phyloP scores from a whole-genome alignment of 2,113 vertebrate genomes.

The Myodes glareolus region DNA sequence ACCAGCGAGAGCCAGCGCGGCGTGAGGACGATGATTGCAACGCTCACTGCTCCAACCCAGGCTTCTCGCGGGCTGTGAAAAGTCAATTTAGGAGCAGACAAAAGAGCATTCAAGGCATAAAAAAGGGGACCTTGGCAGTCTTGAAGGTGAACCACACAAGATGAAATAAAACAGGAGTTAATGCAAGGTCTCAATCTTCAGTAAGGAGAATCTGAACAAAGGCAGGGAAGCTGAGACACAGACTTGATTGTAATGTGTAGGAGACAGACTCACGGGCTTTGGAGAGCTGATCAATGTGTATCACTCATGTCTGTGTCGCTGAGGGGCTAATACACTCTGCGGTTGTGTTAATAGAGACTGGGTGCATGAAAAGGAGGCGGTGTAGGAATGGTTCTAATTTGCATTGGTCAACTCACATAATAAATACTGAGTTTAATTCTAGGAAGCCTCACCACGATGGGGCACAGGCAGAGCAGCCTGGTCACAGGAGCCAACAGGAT shows the following conservation, averaged over 20 bases:
- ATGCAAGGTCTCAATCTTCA: slow-evolving; percentile 35
- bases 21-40: neutral
- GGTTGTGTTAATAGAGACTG: neutral
- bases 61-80: slow-evolving; percentile 49
- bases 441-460: neutral
- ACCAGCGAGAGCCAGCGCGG: neutral
- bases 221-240: neutral
- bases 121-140: slow-evolving; percentile 46
- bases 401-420: neutral
- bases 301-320: neutral
- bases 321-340: neutral
- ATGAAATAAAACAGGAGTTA: slow-evolving; percentile 69
- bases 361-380: neutral
- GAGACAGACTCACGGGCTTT: neutral
- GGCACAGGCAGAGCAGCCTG: neutral
- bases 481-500: neutral
- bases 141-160: slow-evolving; percentile 54
- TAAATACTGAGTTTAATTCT: neutral
- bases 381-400: neutral
- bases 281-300: neutral
- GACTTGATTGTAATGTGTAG: neutral
- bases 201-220: slow-evolving; percentile 70
- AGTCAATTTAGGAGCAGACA: slow-evolving; percentile 71
- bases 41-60: neutral
- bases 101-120: slow-evolving; percentile 65